Conservation (phyloP, 2,888 invertebrate species). For the Anarsia innoxiella region DNA sequence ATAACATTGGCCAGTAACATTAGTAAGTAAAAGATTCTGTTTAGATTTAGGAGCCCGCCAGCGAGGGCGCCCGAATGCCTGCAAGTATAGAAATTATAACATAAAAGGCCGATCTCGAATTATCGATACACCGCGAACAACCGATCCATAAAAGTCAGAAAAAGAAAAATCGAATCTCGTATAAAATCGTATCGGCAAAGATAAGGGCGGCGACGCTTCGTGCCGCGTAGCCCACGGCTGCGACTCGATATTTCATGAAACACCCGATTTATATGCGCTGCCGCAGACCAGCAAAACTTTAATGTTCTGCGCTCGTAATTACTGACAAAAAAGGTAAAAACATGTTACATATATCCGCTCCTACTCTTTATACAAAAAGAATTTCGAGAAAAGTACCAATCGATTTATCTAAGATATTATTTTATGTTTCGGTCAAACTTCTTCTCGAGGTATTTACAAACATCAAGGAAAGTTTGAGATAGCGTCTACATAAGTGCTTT, state of each 20-base stretch:
- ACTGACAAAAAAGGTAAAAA: constrained; percentile 47
- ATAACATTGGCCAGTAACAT: constrained; percentile 12
- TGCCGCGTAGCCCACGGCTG: constrained; percentile 65
- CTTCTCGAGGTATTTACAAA: too few relatives aligned
- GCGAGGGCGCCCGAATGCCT: background rate
- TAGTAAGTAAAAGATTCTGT: background rate
- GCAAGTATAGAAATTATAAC: constrained; percentile 43
- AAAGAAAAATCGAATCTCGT: constrained; percentile 65
- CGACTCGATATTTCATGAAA: constrained; percentile 69
- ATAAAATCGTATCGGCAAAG: constrained; percentile 68
- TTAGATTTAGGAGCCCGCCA: constrained; percentile 11
- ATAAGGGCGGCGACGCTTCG: constrained; percentile 62
- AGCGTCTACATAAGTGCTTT: too few relatives aligned
- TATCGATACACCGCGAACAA: constrained; percentile 68
- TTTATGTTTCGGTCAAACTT: too few relatives aligned
- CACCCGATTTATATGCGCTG: constrained; percentile 68
- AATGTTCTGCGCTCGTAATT: constrained; percentile 65
- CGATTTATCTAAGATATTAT: too few relatives aligned
- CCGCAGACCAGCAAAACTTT: constrained; percentile 55
- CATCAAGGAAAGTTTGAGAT: too few relatives aligned
- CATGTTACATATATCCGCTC: constrained; percentile 22
- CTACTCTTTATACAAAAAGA: too few relatives aligned
- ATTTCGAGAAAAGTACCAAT: too few relatives aligned
- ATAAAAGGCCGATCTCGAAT: constrained; percentile 58
- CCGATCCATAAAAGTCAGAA: constrained; percentile 69